Base-by-base conservation (phyloP, 2,797 vertebrate species). In the Danio aesculapii region DNA sequence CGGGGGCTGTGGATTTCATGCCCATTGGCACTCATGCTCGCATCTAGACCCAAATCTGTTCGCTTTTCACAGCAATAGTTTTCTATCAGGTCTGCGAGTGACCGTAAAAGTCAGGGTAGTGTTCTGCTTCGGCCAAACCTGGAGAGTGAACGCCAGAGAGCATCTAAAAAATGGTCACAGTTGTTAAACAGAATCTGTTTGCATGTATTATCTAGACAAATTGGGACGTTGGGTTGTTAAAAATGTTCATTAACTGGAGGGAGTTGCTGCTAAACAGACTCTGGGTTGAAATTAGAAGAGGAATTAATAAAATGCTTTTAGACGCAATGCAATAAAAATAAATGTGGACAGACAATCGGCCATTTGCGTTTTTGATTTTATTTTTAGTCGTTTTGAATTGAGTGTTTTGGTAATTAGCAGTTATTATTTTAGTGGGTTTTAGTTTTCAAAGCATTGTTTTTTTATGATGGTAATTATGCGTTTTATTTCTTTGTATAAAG, bases 11-110 rank as follows among this genome's bases (percentile, higher is more conserved):
- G 67, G 53, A 73, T 82, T 77, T 68, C 72, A 73, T 67, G 76
- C 61, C 82, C 67, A 58, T 74, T 84, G 82, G 82, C 84, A 73
- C 53, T 19, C 66, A 21, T 10, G 1, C 53, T 39, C 61, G 2
- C 61, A 83, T 79, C 71, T 68, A 63, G 59, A 75, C 55, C 50
- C 70, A 71, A 72, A 79, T 70, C 71, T 79, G 72, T 75, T 76
- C 47, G 47, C 58, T 79, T 84, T 75, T 73, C 30, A 72, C 62
- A 80, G 74, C 62, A 47, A 41, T 74, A 82, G 71, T 81, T 75
- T 75, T 75, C 74, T 61, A 67, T 79, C 67, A 11, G 75, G 19
- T 77, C n/a, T 10, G 6, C 57, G 44, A 61, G 55, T 17, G 9
- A 43, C 30, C 46, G 12, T 79, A 12, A 70, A 79, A 79, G 58